Evolutionary conservation across 1,140 invertebrate genomes (phyloP).

Genomic region (Heliothis subflexa): DNA sequence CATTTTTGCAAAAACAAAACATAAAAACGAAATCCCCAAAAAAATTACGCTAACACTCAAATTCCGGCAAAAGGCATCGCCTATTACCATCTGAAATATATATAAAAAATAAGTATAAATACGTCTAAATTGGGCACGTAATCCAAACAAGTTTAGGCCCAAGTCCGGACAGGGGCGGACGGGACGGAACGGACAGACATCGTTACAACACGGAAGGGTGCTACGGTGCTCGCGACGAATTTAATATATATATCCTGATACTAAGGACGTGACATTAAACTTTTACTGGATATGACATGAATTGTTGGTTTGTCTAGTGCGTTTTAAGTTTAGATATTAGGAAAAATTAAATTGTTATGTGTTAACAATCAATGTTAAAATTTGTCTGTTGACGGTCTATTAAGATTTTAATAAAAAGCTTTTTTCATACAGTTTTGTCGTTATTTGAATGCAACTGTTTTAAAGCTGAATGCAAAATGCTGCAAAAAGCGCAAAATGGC

Average conservation of each 20-base stretch:
- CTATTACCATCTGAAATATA: slow-evolving; percentile 12
- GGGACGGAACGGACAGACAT: slow-evolving; percentile 44
- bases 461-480: too few relatives aligned
- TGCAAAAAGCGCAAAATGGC: too few relatives aligned
- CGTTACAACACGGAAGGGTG: slow-evolving; percentile 60
- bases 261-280: slow-evolving; percentile 23
- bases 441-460: too few relatives aligned
- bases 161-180: slow-evolving; percentile 48
- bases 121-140: slow-evolving; percentile 50
- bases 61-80: slow-evolving; percentile 4
- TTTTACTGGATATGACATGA: slow-evolving; percentile 8
- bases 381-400: too few relatives aligned
- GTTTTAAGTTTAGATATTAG: neutral
- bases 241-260: slow-evolving; percentile 65
- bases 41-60: slow-evolving; percentile 3
- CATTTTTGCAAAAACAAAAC: neutral
- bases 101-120: slow-evolving; percentile 32
- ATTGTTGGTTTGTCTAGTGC: neutral
- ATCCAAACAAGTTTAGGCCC: slow-evolving; percentile 61
- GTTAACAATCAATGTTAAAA: neutral
- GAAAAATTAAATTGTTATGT: neutral
- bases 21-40: slow-evolving; percentile 1
- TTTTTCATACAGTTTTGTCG: too few relatives aligned
- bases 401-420: too few relatives aligned
- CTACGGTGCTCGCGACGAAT: slow-evolving; percentile 55